Evolutionary conservation across 1,140 invertebrate genomes (phyloP), one percentile per base, ranked within the genome.

Genomic region (Drosophila nannoptera): DNA sequence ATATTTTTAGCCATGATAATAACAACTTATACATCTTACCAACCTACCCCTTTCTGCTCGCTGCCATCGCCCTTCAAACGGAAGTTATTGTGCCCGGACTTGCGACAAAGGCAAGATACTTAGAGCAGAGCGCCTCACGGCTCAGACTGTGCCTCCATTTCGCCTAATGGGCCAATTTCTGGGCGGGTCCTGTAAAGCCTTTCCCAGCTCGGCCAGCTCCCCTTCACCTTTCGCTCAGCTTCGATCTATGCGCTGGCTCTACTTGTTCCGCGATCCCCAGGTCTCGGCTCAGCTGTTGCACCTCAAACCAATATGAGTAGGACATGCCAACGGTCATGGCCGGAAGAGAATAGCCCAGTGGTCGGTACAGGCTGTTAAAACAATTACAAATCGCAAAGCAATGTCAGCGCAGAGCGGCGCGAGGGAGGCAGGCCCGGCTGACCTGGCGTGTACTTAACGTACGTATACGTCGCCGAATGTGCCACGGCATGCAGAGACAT

Each of bases 321-420:
- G 42, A 69, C 53, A 45, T 60, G 46, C 42, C 42, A 52, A 32
- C 50, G 31, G 40, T 8, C 16, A 16, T 9, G 35, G 2, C 22
- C 33, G 42, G 9, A 40, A 48, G 6, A 22, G 22, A 3, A 22
- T 22, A 22, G 22, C 22, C 22, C 22, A 22, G 22, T 22, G 22
- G 22, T 22, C 77, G 81, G 77, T 66, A 53, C 63, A 69, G 75
- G 56, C 77, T 65, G 63, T 76, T 73, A 75, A 78, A 82, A 80
- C 80, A 78, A 83, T 83, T 83, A 83, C 80, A 64, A 61, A 58
- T 74, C 81, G 64, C 81, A 84, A 84, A 72, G 81, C 73, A 76
- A 80, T 74, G 72, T 43, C 36, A 65, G 31, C 45, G 65, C 12
- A 14, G 9, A 14, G 12, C 7, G 40, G 7, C 6, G 6, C n/a